Evolutionary conservation across 2,888 invertebrate genomes (phyloP).

Genomic region (Thereva nobilitata): DNA sequence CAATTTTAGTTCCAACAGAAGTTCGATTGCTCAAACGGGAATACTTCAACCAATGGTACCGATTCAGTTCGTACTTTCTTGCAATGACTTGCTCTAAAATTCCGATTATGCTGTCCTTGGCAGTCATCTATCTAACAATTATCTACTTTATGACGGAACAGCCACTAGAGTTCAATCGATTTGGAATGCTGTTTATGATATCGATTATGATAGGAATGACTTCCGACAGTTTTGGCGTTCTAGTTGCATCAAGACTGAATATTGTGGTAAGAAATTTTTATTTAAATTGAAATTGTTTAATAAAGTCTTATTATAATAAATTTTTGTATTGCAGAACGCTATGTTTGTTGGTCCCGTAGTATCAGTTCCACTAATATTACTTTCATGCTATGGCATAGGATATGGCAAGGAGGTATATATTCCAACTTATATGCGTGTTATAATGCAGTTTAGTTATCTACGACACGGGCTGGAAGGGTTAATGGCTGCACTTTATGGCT

Average conservation of each 20-base stretch:
- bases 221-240: conserved; percentile 77
- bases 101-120: conserved; percentile 71
- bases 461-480: conserved; percentile 82
- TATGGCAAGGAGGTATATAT: conserved; percentile 70
- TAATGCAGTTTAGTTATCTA: conserved; percentile 82
- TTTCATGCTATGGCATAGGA: conserved; percentile 87
- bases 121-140: conserved; percentile 69
- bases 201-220: conserved; percentile 74
- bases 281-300: neutral
- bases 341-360: conserved; percentile 89
- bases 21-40: conserved; percentile 78
- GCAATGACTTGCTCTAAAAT: conserved; percentile 74
- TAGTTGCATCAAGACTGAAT: conserved; percentile 74
- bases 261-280: conserved; percentile 66
- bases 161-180: conserved; percentile 71
- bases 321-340: conserved; percentile 67
- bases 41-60: conserved; percentile 85
- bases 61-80: conserved; percentile 76
- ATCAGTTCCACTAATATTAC: conserved; percentile 83
- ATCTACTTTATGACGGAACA: conserved; percentile 77
- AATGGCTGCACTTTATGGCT: conserved; percentile 78
- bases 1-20: conserved; percentile 72
- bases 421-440: conserved; percentile 73
- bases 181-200: conserved; percentile 70
- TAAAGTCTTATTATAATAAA: neutral